Base-by-base conservation (phyloP, 2,888 invertebrate species). In the Villa cingulata region DNA sequence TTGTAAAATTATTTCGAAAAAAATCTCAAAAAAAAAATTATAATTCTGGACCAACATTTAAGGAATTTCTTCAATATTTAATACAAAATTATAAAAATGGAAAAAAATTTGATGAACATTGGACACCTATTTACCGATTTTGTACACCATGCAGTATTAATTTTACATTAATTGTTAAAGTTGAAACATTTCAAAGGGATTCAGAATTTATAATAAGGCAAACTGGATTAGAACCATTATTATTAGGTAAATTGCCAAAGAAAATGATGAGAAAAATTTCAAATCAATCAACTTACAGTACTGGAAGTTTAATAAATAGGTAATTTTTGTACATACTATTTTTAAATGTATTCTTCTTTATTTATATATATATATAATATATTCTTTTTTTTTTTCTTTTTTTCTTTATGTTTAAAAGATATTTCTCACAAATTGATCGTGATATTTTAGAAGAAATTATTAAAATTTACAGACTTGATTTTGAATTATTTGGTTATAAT, bases 31-130 rank as follows among this genome's bases (percentile, higher is more conserved):
- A 51, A 38, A 53, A 55, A 43, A 51, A 58, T 45, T 59, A 63
- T 0, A 58, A 62, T 16, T 58, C 65, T 49, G 76, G 77, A 46
- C 79, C 79, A 51, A 78, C 77, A 16, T 83, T 84, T 61, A 76
- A 77, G 55, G 83, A 84, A 65, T 84, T 84, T 59, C 75, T 82
- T 37, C 73, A 77, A 53, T 81, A 80, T 68, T 71, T 84, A 47
- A 74, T 81, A 39, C 73, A 77, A 52, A 76, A 76, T 50, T 72
- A 79, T 62, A 74, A 70, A 55, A 62, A 67, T 2, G 72, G 72
- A 19, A 72, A 75, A 43, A 69, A 72, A 41, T 76, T 74, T 53
- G 77, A 80, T 56, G 79, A 80, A 55, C 80, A 80, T 59, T 80
- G 80, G 80, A 74, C 77, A 12, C 80, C 80, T 1, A 75, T 76